Evolutionary conservation across 1,140 invertebrate genomes (phyloP), one percentile per base, ranked within the genome.

Genomic region (Aphelinus atriplicis): DNA sequence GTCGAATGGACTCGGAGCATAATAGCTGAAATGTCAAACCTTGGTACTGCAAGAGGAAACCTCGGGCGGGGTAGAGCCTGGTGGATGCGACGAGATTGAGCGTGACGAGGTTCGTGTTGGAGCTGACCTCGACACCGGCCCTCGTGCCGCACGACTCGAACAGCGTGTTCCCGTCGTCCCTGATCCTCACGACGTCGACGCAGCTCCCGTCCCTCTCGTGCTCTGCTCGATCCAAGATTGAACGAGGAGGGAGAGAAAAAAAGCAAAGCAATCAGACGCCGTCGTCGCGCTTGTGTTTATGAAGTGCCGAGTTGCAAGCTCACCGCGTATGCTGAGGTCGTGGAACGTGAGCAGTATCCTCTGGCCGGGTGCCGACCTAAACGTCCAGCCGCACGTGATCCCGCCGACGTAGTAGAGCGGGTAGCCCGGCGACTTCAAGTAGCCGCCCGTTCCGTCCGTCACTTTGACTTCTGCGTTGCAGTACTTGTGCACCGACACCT

Each of bases 41-140:
- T 85, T 87, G 83, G 56, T 88, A 88, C 48, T 88, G 84, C 7
- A 88, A 68, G 7, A 88, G 83, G 69, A 88, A 87, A 77, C 87
- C 87, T 57, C 87, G 80, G n/a, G 83, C 84, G 0, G 84, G 83
- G 74, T 81, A 86, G 3, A 88, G 46, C 43, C 62, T 83, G 42
- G 72, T 74, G 5, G 83, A 80, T 1, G 85, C 82, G 51, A 88
- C 78, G 43, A 88, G 81, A 71, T 88, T 82, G 50, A 88, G 82
- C 26, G 85, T 87, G 47, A 88, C 73, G 50, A 83, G 72, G 72
- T 86, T 87, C 56, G 85, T 84, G 42, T 81, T 82, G 4, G 87
- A 88, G 57, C 86, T 74, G 63, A 88, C 74, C 75, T 79, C 83
- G 55, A 81, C 77, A 43, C 87, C 86, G 3, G 84, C 81, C 1